These are phyloP conservation scores for Hypomecis atomaria DNA, from an alignment of 2,888 invertebrate species.

Conservation along the genomic window DNA sequence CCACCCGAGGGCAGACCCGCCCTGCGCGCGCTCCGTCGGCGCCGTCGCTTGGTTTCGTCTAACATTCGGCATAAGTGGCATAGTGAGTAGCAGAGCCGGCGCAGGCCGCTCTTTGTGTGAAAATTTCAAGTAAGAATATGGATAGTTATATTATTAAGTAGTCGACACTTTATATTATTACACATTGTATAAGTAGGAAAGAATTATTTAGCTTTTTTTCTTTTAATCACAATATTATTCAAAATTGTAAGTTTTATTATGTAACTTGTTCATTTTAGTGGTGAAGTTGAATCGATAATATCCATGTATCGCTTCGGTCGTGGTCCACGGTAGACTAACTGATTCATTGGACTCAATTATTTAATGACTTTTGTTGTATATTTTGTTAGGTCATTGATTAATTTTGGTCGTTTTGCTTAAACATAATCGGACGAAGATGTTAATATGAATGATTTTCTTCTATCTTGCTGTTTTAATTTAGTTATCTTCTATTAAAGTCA, in stretches of 20 bases:
- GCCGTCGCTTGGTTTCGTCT: constrained; percentile 72
- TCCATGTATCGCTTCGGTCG: constrained; percentile 69
- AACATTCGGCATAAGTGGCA: constrained; percentile 74
- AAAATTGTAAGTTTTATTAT: constrained; percentile 84
- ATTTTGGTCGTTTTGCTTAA: constrained; percentile 81
- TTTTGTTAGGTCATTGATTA: constrained; percentile 85
- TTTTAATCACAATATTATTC: constrained; percentile 84
- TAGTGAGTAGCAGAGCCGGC: constrained; percentile 61
- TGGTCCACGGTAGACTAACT: constrained; percentile 71
- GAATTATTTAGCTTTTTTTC: constrained; percentile 84
- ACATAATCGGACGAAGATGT: constrained; percentile 79
- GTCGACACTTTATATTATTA: constrained; percentile 85
- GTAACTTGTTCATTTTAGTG: constrained; percentile 79
- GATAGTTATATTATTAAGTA: constrained; percentile 83
- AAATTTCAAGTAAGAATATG: constrained; percentile 79
- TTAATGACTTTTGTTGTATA: constrained; percentile 85
- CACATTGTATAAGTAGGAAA: constrained; percentile 84
- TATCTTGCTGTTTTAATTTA: constrained; percentile 85
- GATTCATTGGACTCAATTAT: constrained; percentile 82
- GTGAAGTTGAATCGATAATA: constrained; percentile 70
- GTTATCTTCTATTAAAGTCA: constrained; percentile 85
- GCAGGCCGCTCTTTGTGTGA: constrained; percentile 78
- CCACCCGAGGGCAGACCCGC: constrained; percentile 69
- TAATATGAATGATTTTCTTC: constrained; percentile 82
- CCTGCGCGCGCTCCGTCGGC: constrained; percentile 65